Percentiles rank a stretch among this genome's conserved stretches.
These are phyloP conservation scores for Chrysolina haemoptera DNA, from an alignment of 2,888 invertebrate species.

Conservation along the genomic window DNA sequence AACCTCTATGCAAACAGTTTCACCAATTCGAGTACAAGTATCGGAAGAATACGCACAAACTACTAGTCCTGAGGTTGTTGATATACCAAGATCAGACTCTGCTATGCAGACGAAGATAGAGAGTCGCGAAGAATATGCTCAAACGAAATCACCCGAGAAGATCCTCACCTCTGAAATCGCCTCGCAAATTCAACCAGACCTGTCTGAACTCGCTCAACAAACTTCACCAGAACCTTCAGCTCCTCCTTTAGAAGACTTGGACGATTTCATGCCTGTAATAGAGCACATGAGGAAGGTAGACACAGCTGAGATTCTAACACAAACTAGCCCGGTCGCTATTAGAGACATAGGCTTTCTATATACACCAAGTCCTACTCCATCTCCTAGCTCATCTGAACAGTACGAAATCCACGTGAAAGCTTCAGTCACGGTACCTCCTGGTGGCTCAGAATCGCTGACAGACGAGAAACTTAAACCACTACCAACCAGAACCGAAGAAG, in stretches of 20 bases:
- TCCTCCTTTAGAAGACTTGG: conserved; percentile 39
- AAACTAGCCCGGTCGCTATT: conserved; percentile 76
- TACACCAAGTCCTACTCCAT: conserved; percentile 49
- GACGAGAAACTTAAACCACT: neutral
- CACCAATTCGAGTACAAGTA: conserved; percentile 62
- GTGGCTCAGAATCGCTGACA: conserved; percentile 48
- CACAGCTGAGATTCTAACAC: conserved; percentile 68
- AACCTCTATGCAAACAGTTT: conserved; percentile 68
- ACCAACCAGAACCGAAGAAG: conserved; percentile 10
- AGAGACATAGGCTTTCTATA: conserved; percentile 58
- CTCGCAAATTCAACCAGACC: conserved; percentile 50
- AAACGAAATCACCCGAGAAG: conserved; percentile 68
- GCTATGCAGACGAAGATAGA: conserved; percentile 65
- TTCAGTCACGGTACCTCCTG: conserved; percentile 72
- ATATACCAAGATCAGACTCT: conserved; percentile 61
- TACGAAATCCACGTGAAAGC: conserved; percentile 77
- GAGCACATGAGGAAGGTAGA: conserved; percentile 56
- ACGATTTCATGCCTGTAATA: neutral
- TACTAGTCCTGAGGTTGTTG: conserved; percentile 57
- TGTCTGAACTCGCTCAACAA: conserved; percentile 45
- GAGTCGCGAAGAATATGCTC: conserved; percentile 64
- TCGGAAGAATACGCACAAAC: conserved; percentile 65
- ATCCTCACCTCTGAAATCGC: conserved; percentile 59
- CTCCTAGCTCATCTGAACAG: conserved; percentile 57
- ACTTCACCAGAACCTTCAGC: conserved; percentile 52